Base-by-base conservation (phyloP, 2,797 vertebrate genomes). In the Acanthis flammea region DNA sequence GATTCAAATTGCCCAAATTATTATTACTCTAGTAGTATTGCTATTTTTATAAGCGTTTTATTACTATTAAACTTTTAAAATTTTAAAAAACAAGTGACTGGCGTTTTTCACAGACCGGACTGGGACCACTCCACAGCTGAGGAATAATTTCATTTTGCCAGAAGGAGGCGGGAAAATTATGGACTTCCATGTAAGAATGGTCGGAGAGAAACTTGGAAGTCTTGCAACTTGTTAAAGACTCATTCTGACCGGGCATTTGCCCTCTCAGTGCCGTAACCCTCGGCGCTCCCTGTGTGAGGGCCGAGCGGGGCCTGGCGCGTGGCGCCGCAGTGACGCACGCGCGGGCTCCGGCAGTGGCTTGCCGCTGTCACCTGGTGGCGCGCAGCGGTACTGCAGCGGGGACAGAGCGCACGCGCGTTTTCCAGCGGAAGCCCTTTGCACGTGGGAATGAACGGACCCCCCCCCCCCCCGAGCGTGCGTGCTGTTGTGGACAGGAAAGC, bases 191-290 rank as follows among this genome's bases (percentile, higher is more conserved):
- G 8, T 50, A 60, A 9, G 11, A 80, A 24, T 35, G 45, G 37
- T 3, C 16, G 31, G 37, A 60, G 25, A 70, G 14, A 42, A 60
- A 35, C 37, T 35, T 35, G 37, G 17, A 50, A 30, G 10, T 17
- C 25, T 58, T 16, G 54, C 25, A 35, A 8, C 16, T 25, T 10
- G 13, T 50, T 50, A 8, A 10, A 13, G 31, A 30, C 44, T 30
- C 35, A 24, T 44, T 44, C 15, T 44, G 14, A 10, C 11, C 9
- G 7, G 25, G 14, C 54, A 16, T 33, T 24, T 24, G n/a, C 22
- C n/a, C 15, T 9, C 31, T 7, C 15, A 9, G 16, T 3, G 37
- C 30, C 24, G 12, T 5, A 2, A 14, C 1, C 3, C 9, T 5
- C 6, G 12, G 2, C 7, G 42, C 17, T 7, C 2, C 8, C 33